Evolutionary conservation across 2,888 invertebrate species (phyloP).

Genomic region (Rhaphigaster nebulosa): DNA sequence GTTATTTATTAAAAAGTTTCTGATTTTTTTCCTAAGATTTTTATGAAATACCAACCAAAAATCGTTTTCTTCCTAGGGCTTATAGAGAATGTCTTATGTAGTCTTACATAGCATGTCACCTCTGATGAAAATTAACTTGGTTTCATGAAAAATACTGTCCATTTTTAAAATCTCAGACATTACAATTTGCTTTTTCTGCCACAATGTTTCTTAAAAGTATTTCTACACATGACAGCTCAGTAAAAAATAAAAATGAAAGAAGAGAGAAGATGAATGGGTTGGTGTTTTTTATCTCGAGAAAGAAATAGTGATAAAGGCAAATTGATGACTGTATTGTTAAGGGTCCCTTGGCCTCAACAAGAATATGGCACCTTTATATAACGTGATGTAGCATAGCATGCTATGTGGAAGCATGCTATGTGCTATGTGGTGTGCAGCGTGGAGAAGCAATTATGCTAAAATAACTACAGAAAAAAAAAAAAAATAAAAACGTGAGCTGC

Average conservation of each 20-base stretch:
- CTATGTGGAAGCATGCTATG: too few relatives aligned
- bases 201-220: background rate
- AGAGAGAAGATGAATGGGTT: background rate
- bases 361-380: background rate
- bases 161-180: background rate
- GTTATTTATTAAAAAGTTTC: too few relatives aligned
- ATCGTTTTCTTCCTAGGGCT: too few relatives aligned
- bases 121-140: background rate
- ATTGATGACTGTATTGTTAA: slow-evolving; percentile 4
- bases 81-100: too few relatives aligned
- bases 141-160: background rate
- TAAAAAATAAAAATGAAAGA: background rate
- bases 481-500: too few relatives aligned
- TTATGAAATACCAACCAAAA: too few relatives aligned
- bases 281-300: background rate
- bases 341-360: background rate
- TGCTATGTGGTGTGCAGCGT: too few relatives aligned
- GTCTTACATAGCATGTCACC: too few relatives aligned
- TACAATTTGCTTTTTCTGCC: background rate
- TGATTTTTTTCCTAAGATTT: too few relatives aligned
- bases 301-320: background rate
- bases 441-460: too few relatives aligned
- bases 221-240: background rate
- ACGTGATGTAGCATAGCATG: background rate
- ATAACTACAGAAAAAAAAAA: too few relatives aligned